phyloP scores from a whole-genome alignment of 2,113 vertebrate genomes.

The Ceyx melanurus region DNA sequence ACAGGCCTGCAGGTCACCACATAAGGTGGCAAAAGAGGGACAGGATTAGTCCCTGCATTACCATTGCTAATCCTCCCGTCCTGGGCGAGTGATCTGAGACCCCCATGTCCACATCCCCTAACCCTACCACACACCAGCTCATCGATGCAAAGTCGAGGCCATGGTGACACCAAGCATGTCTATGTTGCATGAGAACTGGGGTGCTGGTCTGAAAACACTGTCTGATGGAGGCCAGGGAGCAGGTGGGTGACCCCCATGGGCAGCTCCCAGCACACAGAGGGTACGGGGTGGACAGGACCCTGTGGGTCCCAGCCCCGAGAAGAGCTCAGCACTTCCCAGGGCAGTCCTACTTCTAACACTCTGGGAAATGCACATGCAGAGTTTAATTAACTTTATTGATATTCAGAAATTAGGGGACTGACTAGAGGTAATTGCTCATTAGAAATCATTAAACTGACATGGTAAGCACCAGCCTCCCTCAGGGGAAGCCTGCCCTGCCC shows the following conservation, averaged over 20 bases:
- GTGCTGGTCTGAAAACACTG: background rate
- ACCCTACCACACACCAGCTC: background rate
- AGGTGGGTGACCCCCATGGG: fast-evolving
- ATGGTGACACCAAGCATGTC: fast-evolving
- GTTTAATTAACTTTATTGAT: constrained; percentile 90
- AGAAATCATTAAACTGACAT: constrained; percentile 81
- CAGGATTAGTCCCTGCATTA: background rate
- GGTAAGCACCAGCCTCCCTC: constrained; percentile 61
- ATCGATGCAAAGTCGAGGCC: background rate
- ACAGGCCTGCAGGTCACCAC: background rate
- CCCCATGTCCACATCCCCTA: fast-evolving
- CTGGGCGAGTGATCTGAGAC: background rate
- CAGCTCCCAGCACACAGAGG: background rate
- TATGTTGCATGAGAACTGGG: background rate
- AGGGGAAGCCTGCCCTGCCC: background rate
- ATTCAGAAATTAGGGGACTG: constrained; percentile 86
- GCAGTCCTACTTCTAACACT: constrained; percentile 21
- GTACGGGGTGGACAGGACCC: background rate
- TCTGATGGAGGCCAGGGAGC: background rate
- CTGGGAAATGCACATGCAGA: constrained; percentile 71
- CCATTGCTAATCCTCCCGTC: too few relatives aligned
- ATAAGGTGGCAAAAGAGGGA: background rate
- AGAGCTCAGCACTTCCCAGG: background rate
- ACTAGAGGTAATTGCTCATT: constrained; percentile 85
- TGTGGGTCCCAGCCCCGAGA: background rate